Conservation (phyloP, 1,140 invertebrate genomes). For the Brachionus asplanchnoidis region DNA sequence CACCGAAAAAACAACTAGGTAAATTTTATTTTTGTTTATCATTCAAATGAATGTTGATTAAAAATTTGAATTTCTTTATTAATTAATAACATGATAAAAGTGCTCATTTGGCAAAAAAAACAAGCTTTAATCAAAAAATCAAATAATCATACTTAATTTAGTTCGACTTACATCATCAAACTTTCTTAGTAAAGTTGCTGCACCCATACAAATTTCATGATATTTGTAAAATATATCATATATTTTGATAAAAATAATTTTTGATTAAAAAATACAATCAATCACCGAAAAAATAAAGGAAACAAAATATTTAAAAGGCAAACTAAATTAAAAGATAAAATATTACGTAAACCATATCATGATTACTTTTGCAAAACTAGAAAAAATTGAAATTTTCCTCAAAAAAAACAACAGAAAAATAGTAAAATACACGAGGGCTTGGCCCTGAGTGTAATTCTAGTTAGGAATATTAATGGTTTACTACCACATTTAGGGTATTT, state of each 20-base stretch:
- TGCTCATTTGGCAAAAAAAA: too few relatives aligned
- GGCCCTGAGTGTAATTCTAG: background rate
- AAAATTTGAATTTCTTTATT: too few relatives aligned
- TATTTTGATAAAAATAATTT: background rate
- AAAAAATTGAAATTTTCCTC: background rate
- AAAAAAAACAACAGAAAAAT: background rate
- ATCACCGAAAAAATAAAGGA: background rate
- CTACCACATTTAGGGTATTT: background rate
- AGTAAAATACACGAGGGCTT: background rate
- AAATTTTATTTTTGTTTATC: too few relatives aligned
- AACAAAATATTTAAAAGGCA: background rate
- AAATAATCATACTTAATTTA: too few relatives aligned
- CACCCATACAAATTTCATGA: background rate
- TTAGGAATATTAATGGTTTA: background rate
- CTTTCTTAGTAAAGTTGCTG: background rate
- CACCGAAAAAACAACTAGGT: too few relatives aligned
- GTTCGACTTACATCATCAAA: too few relatives aligned
- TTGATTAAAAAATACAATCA: background rate
- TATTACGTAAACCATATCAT: constrained; percentile 2
- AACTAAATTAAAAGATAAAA: constrained; percentile 1
- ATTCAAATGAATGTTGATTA: too few relatives aligned
- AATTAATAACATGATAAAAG: too few relatives aligned
- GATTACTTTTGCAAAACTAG: background rate
- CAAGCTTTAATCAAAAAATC: too few relatives aligned
- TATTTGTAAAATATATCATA: background rate